Evolutionary conservation across 1,140 invertebrate species (phyloP).

Genomic region (Belonocnema kinseyi): DNA sequence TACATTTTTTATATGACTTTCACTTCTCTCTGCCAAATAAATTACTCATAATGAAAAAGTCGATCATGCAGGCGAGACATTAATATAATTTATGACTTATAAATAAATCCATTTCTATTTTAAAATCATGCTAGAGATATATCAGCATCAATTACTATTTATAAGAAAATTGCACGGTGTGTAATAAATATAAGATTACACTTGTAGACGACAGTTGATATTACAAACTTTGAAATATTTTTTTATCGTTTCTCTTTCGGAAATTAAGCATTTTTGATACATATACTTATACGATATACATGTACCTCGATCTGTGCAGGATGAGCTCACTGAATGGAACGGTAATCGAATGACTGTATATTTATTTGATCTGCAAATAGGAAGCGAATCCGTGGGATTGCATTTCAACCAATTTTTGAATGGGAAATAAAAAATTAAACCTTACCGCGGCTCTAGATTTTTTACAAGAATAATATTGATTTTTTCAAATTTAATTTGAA

Average conservation of each 20-base stretch:
- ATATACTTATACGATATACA: constrained; percentile 14
- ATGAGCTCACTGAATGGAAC: constrained; percentile 21
- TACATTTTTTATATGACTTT: not conserved
- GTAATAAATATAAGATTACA: constrained; percentile 28
- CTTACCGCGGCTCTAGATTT: no score
- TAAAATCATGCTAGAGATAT: constrained; percentile 11
- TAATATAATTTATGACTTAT: constrained; percentile 18
- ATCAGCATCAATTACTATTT: constrained; percentile 2
- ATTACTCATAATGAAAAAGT: constrained; percentile 3
- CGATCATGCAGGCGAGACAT: not conserved
- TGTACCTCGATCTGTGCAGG: not conserved
- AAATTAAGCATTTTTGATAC: constrained; percentile 27
- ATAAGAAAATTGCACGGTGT: constrained; percentile 1
- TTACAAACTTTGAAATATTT: constrained; percentile 10
- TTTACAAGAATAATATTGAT: not conserved
- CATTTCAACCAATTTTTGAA: not conserved
- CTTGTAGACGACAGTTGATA: constrained; percentile 18
- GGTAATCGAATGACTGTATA: constrained; percentile 16
- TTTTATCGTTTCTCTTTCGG: constrained; percentile 2
- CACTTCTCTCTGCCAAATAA: not conserved
- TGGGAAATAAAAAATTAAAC: not conserved
- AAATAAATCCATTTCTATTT: constrained; percentile 19
- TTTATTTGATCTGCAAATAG: constrained; percentile 13
- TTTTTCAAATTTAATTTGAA: not conserved
- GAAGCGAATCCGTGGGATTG: constrained; percentile 10